Evolutionary conservation across 2,888 invertebrate genomes (phyloP).

Genomic region (Pantelozetes paolii): DNA sequence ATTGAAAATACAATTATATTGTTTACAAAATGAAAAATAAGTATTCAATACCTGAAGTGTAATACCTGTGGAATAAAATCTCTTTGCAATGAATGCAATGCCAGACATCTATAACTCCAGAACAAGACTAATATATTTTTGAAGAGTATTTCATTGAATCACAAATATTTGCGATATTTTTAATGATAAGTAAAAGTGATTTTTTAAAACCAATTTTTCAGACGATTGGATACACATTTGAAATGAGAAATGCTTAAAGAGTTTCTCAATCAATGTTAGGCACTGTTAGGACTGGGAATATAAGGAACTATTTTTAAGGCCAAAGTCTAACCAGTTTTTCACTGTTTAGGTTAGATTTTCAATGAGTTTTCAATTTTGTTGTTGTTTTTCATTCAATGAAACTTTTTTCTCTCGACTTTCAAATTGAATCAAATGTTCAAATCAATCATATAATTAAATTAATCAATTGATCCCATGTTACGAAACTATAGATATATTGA

Average conservation of each 20-base stretch:
- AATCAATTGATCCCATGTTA: neutral
- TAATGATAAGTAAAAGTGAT: no score
- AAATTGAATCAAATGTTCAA: neutral
- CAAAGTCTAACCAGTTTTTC: slow-evolving; percentile 4
- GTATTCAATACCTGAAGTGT: neutral
- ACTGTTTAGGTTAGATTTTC: neutral
- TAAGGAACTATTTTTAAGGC: neutral
- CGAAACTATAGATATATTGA: no score
- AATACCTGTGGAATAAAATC: slow-evolving; percentile 2
- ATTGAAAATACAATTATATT: no score
- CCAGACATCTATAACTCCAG: slow-evolving; percentile 10
- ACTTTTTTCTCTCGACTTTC: neutral
- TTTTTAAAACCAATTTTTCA: no score
- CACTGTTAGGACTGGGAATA: neutral
- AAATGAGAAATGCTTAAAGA: neutral
- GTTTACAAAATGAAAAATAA: neutral
- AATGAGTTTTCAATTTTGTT: neutral
- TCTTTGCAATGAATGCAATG: neutral
- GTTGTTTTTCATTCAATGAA: neutral
- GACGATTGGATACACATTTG: no score
- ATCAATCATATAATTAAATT: neutral
- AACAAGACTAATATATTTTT: neutral
- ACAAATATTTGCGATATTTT: neutral
- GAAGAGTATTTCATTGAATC: no score
- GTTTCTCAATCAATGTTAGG: no score